Percentiles rank a stretch among this genome's conserved stretches.
phyloP scores from a whole-genome alignment of 1,140 invertebrate species.

The Sarcophaga bullata region DNA sequence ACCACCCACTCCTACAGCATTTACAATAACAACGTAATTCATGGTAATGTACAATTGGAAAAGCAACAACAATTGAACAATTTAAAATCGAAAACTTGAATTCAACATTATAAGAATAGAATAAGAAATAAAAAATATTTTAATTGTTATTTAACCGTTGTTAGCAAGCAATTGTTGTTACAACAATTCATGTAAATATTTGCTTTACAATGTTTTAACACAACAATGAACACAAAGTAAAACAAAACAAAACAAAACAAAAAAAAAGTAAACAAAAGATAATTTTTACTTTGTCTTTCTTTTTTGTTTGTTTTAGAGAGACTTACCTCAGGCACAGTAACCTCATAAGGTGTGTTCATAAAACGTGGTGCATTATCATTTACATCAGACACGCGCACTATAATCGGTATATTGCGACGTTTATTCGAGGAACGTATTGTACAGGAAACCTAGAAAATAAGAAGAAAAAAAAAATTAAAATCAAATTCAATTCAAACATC shows the following conservation, averaged over 20 bases:
- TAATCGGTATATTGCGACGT: constrained; percentile 84
- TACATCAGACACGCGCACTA: constrained; percentile 88
- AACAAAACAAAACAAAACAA: neutral
- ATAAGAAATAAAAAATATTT: constrained; percentile 28
- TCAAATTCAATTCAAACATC: neutral
- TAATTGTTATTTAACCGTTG: constrained; percentile 29
- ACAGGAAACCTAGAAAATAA: constrained; percentile 74
- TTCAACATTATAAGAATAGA: constrained; percentile 11
- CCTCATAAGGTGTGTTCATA: constrained; percentile 82
- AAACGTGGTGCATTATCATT: constrained; percentile 89
- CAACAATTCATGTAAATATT: constrained; percentile 5
- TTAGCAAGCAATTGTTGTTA: constrained; percentile 8
- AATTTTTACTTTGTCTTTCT: no score
- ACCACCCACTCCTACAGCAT: constrained; percentile 1
- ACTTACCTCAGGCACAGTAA: constrained; percentile 85
- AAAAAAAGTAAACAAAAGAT: neutral
- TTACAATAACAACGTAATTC: constrained; percentile 25
- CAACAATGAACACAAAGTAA: neutral
- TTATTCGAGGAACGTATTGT: constrained; percentile 79
- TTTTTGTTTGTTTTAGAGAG: neutral
- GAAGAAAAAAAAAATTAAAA: neutral
- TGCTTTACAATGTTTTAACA: constrained; percentile 23
- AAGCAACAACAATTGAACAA: neutral
- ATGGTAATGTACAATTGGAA: neutral
- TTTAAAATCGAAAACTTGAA: neutral